Evolutionary conservation across 2,113 vertebrate species (phyloP).

Genomic region (Clarias batrachus): DNA sequence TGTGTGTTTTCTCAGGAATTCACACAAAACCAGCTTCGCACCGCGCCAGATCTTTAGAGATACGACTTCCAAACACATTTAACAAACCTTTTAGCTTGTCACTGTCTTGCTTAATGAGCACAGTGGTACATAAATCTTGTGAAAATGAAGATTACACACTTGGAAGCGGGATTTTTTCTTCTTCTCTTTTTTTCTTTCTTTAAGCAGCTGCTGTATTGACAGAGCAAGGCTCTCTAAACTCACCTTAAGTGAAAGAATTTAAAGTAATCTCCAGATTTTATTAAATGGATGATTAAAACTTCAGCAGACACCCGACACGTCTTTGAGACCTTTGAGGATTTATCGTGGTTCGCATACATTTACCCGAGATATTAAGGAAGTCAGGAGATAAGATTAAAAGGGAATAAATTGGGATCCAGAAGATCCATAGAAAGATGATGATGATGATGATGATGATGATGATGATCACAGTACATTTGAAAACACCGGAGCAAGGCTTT

Average conservation of each 20-base stretch:
- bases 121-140: conserved; percentile 32
- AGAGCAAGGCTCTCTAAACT: conserved; percentile 43
- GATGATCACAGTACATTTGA: not conserved
- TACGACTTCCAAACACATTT: not conserved
- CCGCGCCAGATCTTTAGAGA: not conserved
- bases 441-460: not conserved
- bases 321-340: conserved; percentile 20
- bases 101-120: conserved; percentile 3
- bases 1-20: not conserved
- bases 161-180: conserved; percentile 13
- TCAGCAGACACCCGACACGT: not conserved
- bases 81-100: not conserved
- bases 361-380: conserved; percentile 18
- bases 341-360: conserved; percentile 22
- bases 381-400: conserved; percentile 23
- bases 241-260: conserved; percentile 52
- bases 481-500: not conserved
- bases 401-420: not conserved
- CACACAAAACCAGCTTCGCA: not conserved
- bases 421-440: conserved; percentile 30
- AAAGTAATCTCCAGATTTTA: conserved; percentile 53
- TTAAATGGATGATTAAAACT: not conserved
- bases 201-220: conserved; percentile 38
- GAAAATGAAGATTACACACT: conserved; percentile 50
- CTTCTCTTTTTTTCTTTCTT: not conserved